phyloP scores from a whole-genome alignment of 2,113 vertebrate genomes.

The Speoplatyrhinus poulsoni region DNA sequence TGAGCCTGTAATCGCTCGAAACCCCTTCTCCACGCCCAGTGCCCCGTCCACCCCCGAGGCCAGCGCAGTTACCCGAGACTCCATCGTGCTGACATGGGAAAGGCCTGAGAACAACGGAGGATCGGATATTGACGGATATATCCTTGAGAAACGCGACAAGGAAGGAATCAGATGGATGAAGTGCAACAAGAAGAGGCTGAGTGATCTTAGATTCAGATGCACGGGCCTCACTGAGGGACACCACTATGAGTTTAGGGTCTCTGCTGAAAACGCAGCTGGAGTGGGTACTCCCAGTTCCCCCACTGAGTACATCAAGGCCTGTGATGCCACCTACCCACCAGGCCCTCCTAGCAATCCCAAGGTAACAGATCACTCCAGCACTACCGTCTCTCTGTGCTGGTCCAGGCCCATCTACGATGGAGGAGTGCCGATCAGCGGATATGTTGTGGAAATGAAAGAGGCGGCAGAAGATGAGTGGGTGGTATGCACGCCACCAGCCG shows the following conservation, averaged over 20 bases:
- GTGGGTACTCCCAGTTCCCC: conserved; percentile 88
- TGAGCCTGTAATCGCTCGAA: conserved; percentile 87
- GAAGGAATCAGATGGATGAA: conserved; percentile 95
- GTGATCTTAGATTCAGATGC: conserved; percentile 87
- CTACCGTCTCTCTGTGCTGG: conserved; percentile 91
- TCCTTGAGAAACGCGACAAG: conserved; percentile 97
- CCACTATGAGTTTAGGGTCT: conserved; percentile 93
- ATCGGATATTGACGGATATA: conserved; percentile 92
- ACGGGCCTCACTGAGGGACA: conserved; percentile 91
- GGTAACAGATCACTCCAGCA: conserved; percentile 89
- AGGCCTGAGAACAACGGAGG: conserved; percentile 90
- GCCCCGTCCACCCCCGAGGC: conserved; percentile 89
- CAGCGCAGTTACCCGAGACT: conserved; percentile 90
- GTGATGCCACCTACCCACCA: conserved; percentile 91
- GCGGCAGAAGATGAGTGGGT: conserved; percentile 88
- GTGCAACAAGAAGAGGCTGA: conserved; percentile 94
- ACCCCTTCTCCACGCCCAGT: conserved; percentile 90
- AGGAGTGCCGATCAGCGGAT: conserved; percentile 88
- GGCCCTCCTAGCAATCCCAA: conserved; percentile 94
- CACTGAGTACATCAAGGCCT: conserved; percentile 88
- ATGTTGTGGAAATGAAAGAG: conserved; percentile 90
- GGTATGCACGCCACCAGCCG: conserved; percentile 84
- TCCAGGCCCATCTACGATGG: conserved; percentile 96
- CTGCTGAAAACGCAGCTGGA: conserved; percentile 97
- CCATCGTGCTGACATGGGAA: conserved; percentile 92